Conservation (phyloP, 2,113 vertebrate genomes). For the Pollachius pollachius region DNA sequence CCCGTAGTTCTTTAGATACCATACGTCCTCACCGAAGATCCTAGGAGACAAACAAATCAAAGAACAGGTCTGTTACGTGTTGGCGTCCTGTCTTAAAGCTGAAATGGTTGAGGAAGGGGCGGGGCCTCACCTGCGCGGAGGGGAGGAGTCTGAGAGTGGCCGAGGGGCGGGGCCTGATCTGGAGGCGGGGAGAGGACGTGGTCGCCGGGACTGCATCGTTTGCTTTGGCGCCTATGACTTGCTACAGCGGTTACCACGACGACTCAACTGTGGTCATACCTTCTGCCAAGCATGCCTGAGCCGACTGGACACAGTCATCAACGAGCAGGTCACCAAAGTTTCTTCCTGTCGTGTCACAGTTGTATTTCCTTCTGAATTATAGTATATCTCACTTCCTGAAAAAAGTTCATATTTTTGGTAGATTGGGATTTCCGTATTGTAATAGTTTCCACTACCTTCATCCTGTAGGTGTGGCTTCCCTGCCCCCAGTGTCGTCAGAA, state of each 20-base stretch:
- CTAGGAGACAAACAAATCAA: too few relatives aligned
- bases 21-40: too few relatives aligned
- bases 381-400: background rate
- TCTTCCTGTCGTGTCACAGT: conserved; percentile 5
- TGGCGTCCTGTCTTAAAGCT: background rate
- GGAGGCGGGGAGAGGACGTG: background rate
- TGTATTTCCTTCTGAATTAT: background rate
- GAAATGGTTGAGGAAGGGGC: background rate
- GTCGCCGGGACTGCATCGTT: conserved; percentile 45
- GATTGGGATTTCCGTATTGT: too few relatives aligned
- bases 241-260: conserved; percentile 45
- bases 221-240: conserved; percentile 64
- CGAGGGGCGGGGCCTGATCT: background rate
- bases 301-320: conserved; percentile 60
- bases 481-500: conserved; percentile 69
- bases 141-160: background rate
- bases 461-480: conserved; percentile 55
- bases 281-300: conserved; percentile 65
- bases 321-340: conserved; percentile 53
- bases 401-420: too few relatives aligned
- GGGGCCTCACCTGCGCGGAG: background rate
- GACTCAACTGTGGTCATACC: conserved; percentile 65
- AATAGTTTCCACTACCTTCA: too few relatives aligned
- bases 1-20: too few relatives aligned
- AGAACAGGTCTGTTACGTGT: too few relatives aligned